phyloP scores from a whole-genome alignment of 2,113 vertebrate species.

The Nannobrachium achirus region DNA sequence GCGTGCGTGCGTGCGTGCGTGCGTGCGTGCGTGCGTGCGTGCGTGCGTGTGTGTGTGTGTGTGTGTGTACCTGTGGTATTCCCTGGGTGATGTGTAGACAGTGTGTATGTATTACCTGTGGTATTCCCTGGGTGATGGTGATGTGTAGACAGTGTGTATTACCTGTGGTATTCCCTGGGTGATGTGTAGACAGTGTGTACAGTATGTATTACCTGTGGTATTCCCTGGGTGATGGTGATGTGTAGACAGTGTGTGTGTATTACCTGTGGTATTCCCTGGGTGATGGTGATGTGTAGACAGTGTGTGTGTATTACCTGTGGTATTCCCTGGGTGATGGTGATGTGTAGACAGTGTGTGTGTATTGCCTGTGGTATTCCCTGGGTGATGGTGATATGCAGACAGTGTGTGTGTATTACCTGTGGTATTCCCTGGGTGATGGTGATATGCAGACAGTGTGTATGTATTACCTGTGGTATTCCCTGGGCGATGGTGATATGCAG shows the following conservation, averaged over 20 bases:
- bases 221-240: neutral
- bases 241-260: slow-evolving; percentile 10
- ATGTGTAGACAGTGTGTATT: slow-evolving; percentile 9
- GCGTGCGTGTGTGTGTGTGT: no score
- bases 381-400: slow-evolving; percentile 20
- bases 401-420: slow-evolving; percentile 31
- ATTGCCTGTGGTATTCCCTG: slow-evolving; percentile 21
- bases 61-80: slow-evolving; percentile 26
- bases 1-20: no score
- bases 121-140: neutral
- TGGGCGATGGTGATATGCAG: slow-evolving; percentile 22
- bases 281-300: slow-evolving; percentile 14
- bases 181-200: slow-evolving; percentile 13
- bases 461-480: slow-evolving; percentile 20
- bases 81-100: slow-evolving; percentile 8
- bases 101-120: slow-evolving; percentile 32
- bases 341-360: slow-evolving; percentile 7
- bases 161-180: slow-evolving; percentile 23
- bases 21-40: no score
- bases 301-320: slow-evolving; percentile 35
- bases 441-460: slow-evolving; percentile 12
- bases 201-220: slow-evolving; percentile 32
- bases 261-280: slow-evolving; percentile 22
- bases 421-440: neutral
- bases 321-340: neutral